Conservation (phyloP, 2,888 invertebrate species). For the Clanis bilineata region DNA sequence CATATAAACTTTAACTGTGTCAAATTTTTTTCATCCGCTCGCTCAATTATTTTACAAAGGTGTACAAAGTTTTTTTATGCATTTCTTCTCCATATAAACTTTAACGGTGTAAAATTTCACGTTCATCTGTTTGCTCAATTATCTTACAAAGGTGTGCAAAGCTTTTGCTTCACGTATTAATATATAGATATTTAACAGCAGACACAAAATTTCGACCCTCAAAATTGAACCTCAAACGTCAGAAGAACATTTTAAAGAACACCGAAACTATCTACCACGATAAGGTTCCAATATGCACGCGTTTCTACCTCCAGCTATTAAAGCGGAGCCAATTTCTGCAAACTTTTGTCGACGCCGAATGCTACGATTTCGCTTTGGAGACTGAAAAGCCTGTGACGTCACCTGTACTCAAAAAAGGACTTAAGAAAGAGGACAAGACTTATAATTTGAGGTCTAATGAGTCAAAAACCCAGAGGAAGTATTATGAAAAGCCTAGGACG, state of each 20-base stretch:
- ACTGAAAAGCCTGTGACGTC: slow-evolving; percentile 54
- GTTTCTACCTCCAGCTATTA: slow-evolving; percentile 69
- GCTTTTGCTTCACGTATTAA: too few relatives aligned
- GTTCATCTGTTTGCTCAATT: too few relatives aligned
- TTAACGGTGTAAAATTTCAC: too few relatives aligned
- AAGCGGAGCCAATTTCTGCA: slow-evolving; percentile 68
- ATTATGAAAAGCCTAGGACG: slow-evolving; percentile 47
- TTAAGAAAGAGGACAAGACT: slow-evolving; percentile 53
- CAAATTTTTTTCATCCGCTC: too few relatives aligned
- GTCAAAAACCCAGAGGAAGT: slow-evolving; percentile 61
- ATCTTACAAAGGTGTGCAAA: too few relatives aligned
- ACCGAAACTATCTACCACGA: slow-evolving; percentile 71
- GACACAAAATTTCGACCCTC: slow-evolving; percentile 29
- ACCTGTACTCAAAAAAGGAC: slow-evolving; percentile 39
- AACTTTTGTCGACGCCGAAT: slow-evolving; percentile 57
- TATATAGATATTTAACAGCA: background rate
- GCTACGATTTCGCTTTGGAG: slow-evolving; percentile 71
- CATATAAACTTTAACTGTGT: too few relatives aligned
- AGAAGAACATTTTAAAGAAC: slow-evolving; percentile 58
- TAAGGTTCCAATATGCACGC: slow-evolving; percentile 71
- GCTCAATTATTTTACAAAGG: too few relatives aligned
- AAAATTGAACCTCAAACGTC: slow-evolving; percentile 53
- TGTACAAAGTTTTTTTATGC: too few relatives aligned
- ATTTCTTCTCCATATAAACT: too few relatives aligned
- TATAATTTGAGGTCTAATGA: slow-evolving; percentile 68